Evolutionary conservation across 2,113 vertebrate species (phyloP).

Genomic region (Notechis scutatus): DNA sequence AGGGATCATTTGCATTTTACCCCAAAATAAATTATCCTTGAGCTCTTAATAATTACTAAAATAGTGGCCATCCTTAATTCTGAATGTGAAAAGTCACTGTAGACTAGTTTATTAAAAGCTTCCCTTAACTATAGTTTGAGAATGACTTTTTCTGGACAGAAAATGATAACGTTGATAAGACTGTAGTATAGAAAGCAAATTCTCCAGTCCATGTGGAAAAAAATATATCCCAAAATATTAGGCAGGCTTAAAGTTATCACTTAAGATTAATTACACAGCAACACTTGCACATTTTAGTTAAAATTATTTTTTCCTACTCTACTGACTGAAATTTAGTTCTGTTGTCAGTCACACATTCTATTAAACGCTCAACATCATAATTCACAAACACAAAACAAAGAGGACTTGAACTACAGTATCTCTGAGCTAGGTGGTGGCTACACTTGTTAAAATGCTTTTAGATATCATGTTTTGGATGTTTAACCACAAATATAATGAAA

Average conservation of each 20-base stretch:
- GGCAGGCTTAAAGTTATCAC: neutral
- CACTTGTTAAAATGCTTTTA: constrained; percentile 67
- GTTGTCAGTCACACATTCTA: neutral
- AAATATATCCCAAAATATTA: neutral
- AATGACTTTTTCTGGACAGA: neutral
- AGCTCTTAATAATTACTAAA: neutral
- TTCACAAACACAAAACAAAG: constrained; percentile 58
- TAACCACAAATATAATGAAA: constrained; percentile 73
- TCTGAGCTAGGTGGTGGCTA: constrained; percentile 66
- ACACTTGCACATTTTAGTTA: neutral
- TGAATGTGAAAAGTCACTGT: neutral
- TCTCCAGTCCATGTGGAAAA: neutral
- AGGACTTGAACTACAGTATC: constrained; percentile 69
- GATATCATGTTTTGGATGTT: constrained; percentile 68
- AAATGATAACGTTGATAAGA: neutral
- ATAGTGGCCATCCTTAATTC: neutral
- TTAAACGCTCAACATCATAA: constrained; percentile 40
- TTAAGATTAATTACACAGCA: neutral
- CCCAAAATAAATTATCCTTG: neutral
- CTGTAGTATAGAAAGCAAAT: neutral
- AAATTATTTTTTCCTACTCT: neutral
- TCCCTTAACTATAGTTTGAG: neutral
- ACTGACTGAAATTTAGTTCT: neutral
- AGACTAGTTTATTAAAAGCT: neutral
- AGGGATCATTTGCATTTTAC: neutral